Evolutionary conservation across 1,140 invertebrate species (phyloP).

Genomic region (Calephelis virginiensis): DNA sequence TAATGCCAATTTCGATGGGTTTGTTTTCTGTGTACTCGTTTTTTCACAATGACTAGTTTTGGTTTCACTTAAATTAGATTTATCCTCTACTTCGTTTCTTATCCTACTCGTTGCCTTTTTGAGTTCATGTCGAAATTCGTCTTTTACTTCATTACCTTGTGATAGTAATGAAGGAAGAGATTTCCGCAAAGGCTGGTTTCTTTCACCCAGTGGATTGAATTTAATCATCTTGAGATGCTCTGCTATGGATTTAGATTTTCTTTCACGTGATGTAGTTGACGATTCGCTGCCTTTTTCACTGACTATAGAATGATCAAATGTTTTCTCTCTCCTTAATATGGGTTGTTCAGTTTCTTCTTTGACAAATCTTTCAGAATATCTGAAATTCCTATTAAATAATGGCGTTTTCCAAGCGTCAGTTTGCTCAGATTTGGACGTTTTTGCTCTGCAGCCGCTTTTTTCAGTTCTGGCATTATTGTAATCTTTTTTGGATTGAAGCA

Average conservation of each 20-base stretch:
- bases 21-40: constrained; percentile 53
- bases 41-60: constrained; percentile 71
- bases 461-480: constrained; percentile 62
- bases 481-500: constrained; percentile 67
- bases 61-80: constrained; percentile 65
- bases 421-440: constrained; percentile 61
- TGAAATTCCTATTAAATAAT: constrained; percentile 68
- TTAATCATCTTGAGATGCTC: constrained; percentile 60
- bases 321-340: constrained; percentile 72
- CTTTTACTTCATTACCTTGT: constrained; percentile 81
- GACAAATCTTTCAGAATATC: constrained; percentile 74
- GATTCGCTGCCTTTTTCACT: constrained; percentile 56
- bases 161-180: constrained; percentile 77
- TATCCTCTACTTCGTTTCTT: constrained; percentile 74
- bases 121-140: constrained; percentile 84
- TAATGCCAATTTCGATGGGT: constrained; percentile 62
- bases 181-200: constrained; percentile 67
- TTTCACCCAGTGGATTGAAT: constrained; percentile 48
- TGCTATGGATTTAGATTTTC: constrained; percentile 61
- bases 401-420: constrained; percentile 71
- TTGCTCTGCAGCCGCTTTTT: constrained; percentile 69
- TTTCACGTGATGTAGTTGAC: constrained; percentile 54
- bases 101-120: constrained; percentile 82
- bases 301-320: constrained; percentile 66
- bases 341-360: constrained; percentile 59